phyloP scores from a whole-genome alignment of 2,113 vertebrate genomes.

The Coracopsis vasa region DNA sequence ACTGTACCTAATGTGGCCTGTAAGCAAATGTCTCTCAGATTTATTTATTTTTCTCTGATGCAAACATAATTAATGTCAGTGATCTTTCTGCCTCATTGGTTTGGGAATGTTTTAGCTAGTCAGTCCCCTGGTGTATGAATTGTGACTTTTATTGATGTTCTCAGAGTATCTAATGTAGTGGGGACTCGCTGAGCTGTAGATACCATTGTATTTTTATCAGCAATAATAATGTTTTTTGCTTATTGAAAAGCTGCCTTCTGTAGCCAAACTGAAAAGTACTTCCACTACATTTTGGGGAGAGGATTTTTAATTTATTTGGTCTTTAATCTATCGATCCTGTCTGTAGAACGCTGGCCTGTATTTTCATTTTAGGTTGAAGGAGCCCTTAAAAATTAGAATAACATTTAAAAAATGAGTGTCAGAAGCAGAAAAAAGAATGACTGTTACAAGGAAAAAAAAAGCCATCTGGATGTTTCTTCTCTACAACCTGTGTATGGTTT shows the following conservation, averaged over 20 bases:
- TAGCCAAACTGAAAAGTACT: background rate
- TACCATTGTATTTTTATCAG: background rate
- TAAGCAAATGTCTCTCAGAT: background rate
- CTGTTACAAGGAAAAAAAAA: background rate
- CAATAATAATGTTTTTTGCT: background rate
- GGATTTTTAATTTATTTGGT: background rate
- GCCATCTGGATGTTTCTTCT: constrained; percentile 7
- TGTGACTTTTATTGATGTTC: background rate
- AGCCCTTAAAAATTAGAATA: background rate
- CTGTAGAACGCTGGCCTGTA: background rate
- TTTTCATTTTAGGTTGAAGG: background rate
- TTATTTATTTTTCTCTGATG: background rate
- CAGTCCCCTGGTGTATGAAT: background rate
- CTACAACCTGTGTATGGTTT: background rate
- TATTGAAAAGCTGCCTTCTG: background rate
- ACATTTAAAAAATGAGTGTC: background rate
- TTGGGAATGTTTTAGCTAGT: background rate
- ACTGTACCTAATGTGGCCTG: accelerated
- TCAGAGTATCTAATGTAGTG: background rate
- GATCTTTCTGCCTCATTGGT: background rate
- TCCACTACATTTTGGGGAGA: background rate
- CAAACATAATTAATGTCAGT: background rate
- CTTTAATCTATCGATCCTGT: background rate
- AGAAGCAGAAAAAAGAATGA: background rate
- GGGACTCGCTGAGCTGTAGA: background rate